Base-by-base conservation (phyloP, 2,888 invertebrate species). In the Ectemnius lituratus region DNA sequence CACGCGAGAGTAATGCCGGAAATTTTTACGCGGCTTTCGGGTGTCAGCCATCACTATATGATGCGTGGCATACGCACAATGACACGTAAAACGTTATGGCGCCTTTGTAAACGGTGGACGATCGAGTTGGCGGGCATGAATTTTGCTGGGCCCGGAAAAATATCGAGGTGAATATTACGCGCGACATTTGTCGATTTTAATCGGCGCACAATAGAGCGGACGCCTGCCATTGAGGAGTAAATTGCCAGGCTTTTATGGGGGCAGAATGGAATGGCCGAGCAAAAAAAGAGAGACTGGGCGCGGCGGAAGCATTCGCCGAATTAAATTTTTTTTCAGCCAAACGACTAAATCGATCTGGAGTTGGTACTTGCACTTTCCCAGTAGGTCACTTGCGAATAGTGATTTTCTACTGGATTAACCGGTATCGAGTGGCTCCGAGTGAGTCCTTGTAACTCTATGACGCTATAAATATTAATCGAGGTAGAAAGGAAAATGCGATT, bases 381-480 rank as follows among this genome's bases (percentile, higher is more conserved):
- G 37, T 37, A 37, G 37, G 37, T 37, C 37, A 37, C 1, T 37
- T 37, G 37, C 11, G 37, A 37, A 37, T 37, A 37, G 37, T 37
- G 37, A 37, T 37, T 37, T 11, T 37, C 37, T 11, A 11, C 37
- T 37, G 37, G 37, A 37, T 37, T 11, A 11, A 37, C 37, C 37
- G 37, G 37, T 37, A 37, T 37, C 37, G 8, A 37, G 37, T 11
- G 8, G 8, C 37, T 6, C 8, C 11, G 37, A 37, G 37, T 37
- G 37, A 11, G 37, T 37, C 37, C 37, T 27, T 59, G 74, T 75
- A 78, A 80, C 75, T 77, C 65, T 66, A 62, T 63, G 64, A 65
- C 47, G 62, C 69, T 60, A 70, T 76, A 75, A 80, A 80, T 84
- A 83, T 83, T 71, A 76, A 80, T 80, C 62, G 45, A 60, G 49